Evolutionary conservation across 2,113 vertebrate genomes (phyloP), one percentile per base, ranked within the genome.

Genomic region (Mustela nigripes): DNA sequence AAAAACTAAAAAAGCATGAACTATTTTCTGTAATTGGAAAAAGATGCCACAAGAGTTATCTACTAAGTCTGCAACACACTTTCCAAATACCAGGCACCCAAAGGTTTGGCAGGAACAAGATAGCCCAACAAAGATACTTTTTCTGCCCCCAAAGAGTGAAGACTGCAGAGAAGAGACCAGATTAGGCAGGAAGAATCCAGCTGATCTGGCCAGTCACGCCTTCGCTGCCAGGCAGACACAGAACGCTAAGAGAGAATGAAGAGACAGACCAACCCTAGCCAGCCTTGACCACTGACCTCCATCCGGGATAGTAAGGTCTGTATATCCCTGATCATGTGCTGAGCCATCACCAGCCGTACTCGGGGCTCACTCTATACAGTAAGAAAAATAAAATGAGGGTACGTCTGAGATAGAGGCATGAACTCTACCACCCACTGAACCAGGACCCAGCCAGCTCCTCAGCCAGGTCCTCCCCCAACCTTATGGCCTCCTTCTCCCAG

Each of bases 321-420:
- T 63, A 99, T 98, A 48, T 99, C 99, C 88, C 99, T 98, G 85
- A 99, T 98, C 98, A 99, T 99, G 93, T 99, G 99, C 98, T 99
- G 99, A 10, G 99, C 99, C 98, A 99, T 97, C 65, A 99, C 99
- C 69, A 99, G 99, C 90, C 99, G 98, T 53, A 99, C 99, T n/a
- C 99, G 98, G 0, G 99, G 99, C 96, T 99, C 99, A 26, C 99
- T 99, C 99, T 99, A 16, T 33, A 98, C 53, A 74, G 33, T 1
- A 53, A 60, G 48, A 85, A 33, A 89, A 15, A 3, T 8, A 56
- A 42, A 16, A 86, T 91, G 62, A 89, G 45, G 19, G 33, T 45
- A 73, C 42, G 33, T 15, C 4, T 33, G 53, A 95, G 33, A 91
- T 18, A 45, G 71, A 95, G 50, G 31, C 76, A 42, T 21, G 1